Base-by-base conservation (phyloP, 2,113 vertebrate species). In the Agapornis roseicollis region DNA sequence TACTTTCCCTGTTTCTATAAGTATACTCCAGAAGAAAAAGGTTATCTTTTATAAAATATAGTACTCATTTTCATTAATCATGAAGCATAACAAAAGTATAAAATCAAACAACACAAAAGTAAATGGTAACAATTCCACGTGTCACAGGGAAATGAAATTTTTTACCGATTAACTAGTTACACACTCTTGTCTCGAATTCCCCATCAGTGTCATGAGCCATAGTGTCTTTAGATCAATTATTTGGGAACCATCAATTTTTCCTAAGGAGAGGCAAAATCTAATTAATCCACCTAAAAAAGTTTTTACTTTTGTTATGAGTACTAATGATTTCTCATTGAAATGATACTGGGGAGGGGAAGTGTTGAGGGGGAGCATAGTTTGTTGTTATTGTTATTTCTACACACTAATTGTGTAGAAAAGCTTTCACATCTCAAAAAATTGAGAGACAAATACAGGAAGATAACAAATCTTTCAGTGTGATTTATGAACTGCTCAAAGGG, bases 401-500 rank as follows among this genome's bases (percentile, higher is more conserved):
- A 84, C 39, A 83, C 11, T 29, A 71, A 89, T 39, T 33, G 41
- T 8, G n/a, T 27, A 23, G 14, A 56, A 82, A 91, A 88, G 3
- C 37, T 13, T 80, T 65, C 18, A 77, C 6, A 90, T 6, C 53
- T 44, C 50, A 33, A 77, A 80, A 94, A 76, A 52, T 39, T 11
- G 37, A 78, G 63, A 80, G 46, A 31, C 44, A 95, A 93, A 80
- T 42, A 76, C 4, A 83, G 60, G 80, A 95, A 88, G 37, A 70
- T 49, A 94, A 94, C 82, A 20, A 87, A 39, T 74, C 13, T 94
- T 46, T 88, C 56, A 68, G 25, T 37, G 56, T 93, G 86, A 92
- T 93, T 65, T 96, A 81, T 91, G 22, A 79, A 60, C 80, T 70
- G 49, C 61, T 94, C 56, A 91, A 94, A 50, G 88, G 80, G 61